Base-by-base conservation (phyloP, 1,140 invertebrate genomes). In the Nasonia longicornis region DNA sequence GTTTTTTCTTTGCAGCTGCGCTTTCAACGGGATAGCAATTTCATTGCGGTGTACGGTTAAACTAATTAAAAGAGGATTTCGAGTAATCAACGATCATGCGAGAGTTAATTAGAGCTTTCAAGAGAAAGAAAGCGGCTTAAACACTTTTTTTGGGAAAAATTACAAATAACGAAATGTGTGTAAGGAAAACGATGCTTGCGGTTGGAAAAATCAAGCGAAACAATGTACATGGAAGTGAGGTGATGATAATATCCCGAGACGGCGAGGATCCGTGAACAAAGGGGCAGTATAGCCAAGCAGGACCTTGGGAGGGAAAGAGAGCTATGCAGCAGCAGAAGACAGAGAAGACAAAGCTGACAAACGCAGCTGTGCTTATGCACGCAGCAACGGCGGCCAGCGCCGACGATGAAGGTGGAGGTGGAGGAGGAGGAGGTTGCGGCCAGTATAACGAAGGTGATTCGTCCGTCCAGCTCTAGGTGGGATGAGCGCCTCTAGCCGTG, bases 401-500 rank as follows among this genome's bases (percentile, higher is more conserved):
- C 38, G 38, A 31, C 38, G 45, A 16, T 42, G 16, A 42, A 52
- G 26, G 6, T 12, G 64, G 16, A 42, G 14, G 63, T 58, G 72
- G n/a, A 63, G 38, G 58, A 48, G 26, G 67, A 80, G 67, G 35
- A 45, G 31, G 81, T 70, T 20, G 63, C 20, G 52, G 78, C 83
- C 74, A 48, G 80, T 84, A 85, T 71, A 79, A 83, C 79, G 82
- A 87, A 88, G 86, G 85, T 85, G 84, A 83, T 70, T 79, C 66
- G 84, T 82, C 80, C 83, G 83, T 31, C 42, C 70, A 67, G 29
- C 31, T 48, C n/a, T 26, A 31, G 72, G 81, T 82, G 82, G 86
- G 82, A 86, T 86, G 85, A 88, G 85, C 84, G 86, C 84, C 85
- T 86, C 85, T 86, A 85, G 73, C 29, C 64, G 66, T 48, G 45